These are phyloP conservation scores for Podilymbus podiceps DNA, from an alignment of 2,113 vertebrate species.

Conservation along the genomic window DNA sequence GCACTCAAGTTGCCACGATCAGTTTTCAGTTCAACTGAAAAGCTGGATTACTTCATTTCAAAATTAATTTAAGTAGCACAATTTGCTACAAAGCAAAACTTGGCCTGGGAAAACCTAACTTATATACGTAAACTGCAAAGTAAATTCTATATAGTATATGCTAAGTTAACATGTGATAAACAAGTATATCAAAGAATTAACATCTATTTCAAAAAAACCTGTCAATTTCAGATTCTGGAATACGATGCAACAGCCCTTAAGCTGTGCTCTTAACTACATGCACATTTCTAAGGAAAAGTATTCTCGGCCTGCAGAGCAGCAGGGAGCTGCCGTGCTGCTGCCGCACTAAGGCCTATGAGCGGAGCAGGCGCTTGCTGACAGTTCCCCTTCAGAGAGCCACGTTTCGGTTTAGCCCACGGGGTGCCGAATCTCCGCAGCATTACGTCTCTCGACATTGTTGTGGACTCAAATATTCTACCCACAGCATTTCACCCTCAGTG, in stretches of 20 bases:
- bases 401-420: neutral
- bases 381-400: neutral
- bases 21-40: neutral
- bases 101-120: neutral
- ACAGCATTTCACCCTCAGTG: neutral
- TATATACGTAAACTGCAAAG: neutral
- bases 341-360: neutral
- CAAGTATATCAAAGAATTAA: neutral
- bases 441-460: neutral
- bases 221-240: neutral
- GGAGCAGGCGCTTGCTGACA: neutral
- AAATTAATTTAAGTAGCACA: neutral
- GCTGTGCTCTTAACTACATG: neutral
- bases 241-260: neutral
- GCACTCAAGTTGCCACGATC: neutral
- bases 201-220: neutral
- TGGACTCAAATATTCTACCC: neutral
- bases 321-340: neutral
- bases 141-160: neutral
- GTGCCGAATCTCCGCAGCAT: neutral
- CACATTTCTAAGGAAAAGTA: neutral
- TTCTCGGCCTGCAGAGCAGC: neutral
- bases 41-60: neutral
- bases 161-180: neutral
- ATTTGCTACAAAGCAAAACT: neutral